A percentile compares a stretch with the other conserved stretches of the same genome.
Conservation (phyloP, 2,797 vertebrate species). For the Rhodeus uyekii region DNA sequence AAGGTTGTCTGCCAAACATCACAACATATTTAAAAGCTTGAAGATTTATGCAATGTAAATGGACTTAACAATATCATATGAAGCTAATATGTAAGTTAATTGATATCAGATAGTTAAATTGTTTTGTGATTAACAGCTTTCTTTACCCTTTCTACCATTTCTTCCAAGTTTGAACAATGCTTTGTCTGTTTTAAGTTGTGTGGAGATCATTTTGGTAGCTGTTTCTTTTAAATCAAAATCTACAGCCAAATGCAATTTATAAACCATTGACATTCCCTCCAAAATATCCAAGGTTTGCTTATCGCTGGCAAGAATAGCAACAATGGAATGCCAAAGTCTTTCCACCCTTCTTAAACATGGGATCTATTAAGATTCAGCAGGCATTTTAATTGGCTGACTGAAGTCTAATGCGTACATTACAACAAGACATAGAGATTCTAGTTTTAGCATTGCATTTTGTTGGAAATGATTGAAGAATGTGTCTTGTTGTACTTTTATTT, state of each 20-base stretch:
- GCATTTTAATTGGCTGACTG: background rate
- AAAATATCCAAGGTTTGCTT: conserved; percentile 15
- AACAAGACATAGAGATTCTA: background rate
- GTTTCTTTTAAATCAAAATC: background rate
- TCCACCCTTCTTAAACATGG: background rate
- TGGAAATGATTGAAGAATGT: background rate
- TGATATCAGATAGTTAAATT: background rate
- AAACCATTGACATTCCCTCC: conserved; percentile 7
- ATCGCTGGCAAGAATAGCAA: conserved; percentile 1
- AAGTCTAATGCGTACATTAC: background rate
- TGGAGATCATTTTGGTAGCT: background rate
- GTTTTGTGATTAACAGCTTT: background rate
- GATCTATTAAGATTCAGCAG: conserved; percentile 24
- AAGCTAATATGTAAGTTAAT: background rate
- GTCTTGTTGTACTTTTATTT: background rate
- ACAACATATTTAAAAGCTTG: background rate
- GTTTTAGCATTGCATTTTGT: background rate
- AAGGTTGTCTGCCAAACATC: conserved; percentile 22
- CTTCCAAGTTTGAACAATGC: background rate
- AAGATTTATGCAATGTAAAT: conserved; percentile 1
- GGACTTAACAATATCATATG: background rate
- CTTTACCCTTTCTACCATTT: background rate
- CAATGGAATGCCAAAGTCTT: background rate
- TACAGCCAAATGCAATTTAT: background rate
- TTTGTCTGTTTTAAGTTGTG: background rate